Evolutionary conservation across 2,113 vertebrate species (phyloP).

Genomic region (Eretmochelys imbricata): DNA sequence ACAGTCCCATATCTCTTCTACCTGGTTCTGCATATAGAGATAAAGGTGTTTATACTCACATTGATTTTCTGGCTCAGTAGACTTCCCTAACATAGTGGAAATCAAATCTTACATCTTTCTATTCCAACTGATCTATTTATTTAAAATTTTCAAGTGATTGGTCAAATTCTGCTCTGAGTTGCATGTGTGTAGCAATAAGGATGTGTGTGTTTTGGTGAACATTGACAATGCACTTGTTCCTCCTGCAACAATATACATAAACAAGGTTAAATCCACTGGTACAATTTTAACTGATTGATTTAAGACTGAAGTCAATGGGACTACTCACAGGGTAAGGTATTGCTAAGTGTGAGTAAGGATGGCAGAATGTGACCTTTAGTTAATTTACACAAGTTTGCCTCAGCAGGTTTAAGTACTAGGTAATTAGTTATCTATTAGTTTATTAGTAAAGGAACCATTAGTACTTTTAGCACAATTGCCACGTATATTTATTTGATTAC

Average conservation of each 20-base stretch:
- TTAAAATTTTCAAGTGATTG: background rate
- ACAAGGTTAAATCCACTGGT: slow-evolving; percentile 11
- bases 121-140: background rate
- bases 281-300: background rate
- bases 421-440: background rate
- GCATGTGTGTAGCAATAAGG: background rate
- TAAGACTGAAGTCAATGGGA: background rate
- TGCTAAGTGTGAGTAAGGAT: background rate
- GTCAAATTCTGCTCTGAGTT: background rate
- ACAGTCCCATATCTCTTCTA: background rate
- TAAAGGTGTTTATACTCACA: background rate
- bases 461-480: background rate
- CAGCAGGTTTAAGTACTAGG: background rate
- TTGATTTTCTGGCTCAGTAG: background rate
- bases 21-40: background rate
- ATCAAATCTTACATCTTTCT: background rate
- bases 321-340: background rate
- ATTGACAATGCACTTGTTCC: background rate
- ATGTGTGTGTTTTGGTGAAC: background rate
- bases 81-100: background rate
- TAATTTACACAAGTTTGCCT: background rate
- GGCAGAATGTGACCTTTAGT: background rate
- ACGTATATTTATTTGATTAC: slow-evolving; percentile 1
- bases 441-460: background rate
- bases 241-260: background rate